phyloP scores from a whole-genome alignment of 1,140 invertebrate species.

The Drosophila busckii region DNA sequence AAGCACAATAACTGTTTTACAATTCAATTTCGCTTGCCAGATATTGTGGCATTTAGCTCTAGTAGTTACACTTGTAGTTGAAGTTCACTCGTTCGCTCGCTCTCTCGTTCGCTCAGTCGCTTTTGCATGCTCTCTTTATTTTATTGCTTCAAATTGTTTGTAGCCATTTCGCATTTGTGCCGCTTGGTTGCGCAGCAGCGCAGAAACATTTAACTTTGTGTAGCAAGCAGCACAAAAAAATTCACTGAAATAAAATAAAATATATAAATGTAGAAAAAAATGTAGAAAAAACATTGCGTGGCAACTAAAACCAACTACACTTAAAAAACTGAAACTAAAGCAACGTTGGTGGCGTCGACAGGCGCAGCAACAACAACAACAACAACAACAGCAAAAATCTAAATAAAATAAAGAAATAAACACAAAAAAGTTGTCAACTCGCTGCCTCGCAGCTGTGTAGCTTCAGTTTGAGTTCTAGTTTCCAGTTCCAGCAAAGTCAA shows the following conservation, averaged over 20 bases:
- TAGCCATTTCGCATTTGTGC: slow-evolving; percentile 76
- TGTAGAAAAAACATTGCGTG: slow-evolving; percentile 43
- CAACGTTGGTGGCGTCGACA: slow-evolving; percentile 39
- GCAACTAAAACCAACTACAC: slow-evolving; percentile 64
- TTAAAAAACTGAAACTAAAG: slow-evolving; percentile 66
- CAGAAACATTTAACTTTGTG: slow-evolving; percentile 74
- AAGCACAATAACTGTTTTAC: slow-evolving; percentile 67
- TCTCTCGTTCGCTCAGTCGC: slow-evolving; percentile 8
- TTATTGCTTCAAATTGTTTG: slow-evolving; percentile 76
- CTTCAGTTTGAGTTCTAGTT: slow-evolving; percentile 39
- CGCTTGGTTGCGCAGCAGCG: slow-evolving; percentile 60
- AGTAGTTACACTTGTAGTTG: slow-evolving; percentile 22
- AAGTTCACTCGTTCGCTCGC: not conserved
- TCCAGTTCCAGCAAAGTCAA: slow-evolving; percentile 21
- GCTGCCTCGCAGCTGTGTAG: slow-evolving; percentile 18
- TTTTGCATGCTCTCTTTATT: slow-evolving; percentile 62
- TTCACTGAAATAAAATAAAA: slow-evolving; percentile 3
- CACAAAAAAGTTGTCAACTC: slow-evolving; percentile 71
- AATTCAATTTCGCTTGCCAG: slow-evolving; percentile 64
- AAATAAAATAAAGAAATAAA: too few species aligned
- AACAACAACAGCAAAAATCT: too few species aligned
- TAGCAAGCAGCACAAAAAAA: slow-evolving; percentile 45
- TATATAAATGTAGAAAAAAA: slow-evolving; percentile 2
- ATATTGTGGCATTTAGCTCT: slow-evolving; percentile 42
- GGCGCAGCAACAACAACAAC: too few species aligned